Conservation (phyloP, 1,140 invertebrate species). For the Drosophila sproati region DNA sequence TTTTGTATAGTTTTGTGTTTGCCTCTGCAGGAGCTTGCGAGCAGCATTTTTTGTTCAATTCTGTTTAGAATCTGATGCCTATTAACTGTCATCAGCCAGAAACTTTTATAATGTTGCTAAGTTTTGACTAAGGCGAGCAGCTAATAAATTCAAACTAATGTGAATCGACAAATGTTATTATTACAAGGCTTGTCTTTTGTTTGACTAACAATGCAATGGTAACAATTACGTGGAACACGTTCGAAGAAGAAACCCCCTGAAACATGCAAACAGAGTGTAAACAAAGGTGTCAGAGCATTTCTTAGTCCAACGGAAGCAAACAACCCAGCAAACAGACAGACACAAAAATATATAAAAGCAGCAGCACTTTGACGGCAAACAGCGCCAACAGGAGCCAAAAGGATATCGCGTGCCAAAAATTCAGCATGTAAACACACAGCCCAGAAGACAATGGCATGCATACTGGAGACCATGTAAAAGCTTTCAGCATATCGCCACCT, state of each 20-base stretch:
- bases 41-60: too few species aligned
- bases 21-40: not conserved
- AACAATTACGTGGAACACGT: slow-evolving; percentile 49
- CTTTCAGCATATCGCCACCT: slow-evolving; percentile 46
- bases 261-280: slow-evolving; percentile 38
- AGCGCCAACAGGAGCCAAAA: slow-evolving; percentile 40
- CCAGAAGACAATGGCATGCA: slow-evolving; percentile 27
- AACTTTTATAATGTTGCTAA: not conserved
- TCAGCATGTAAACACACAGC: slow-evolving; percentile 62
- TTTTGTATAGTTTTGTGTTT: not conserved
- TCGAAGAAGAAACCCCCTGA: slow-evolving; percentile 2
- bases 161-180: slow-evolving; percentile 54
- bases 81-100: not conserved
- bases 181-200: slow-evolving; percentile 55
- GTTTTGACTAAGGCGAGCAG: not conserved
- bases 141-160: slow-evolving; percentile 47
- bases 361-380: slow-evolving; percentile 51
- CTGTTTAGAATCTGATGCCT: too few species aligned
- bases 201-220: slow-evolving; percentile 47
- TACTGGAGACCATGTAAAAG: slow-evolving; percentile 39
- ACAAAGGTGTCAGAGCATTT: slow-evolving; percentile 68
- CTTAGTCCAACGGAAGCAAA: slow-evolving; percentile 47
- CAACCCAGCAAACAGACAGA: slow-evolving; percentile 44
- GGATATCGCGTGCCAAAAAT: slow-evolving; percentile 77
- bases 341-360: slow-evolving; percentile 14